Conservation (phyloP, 2,113 vertebrate species). For the Archocentrus centrarchus region DNA sequence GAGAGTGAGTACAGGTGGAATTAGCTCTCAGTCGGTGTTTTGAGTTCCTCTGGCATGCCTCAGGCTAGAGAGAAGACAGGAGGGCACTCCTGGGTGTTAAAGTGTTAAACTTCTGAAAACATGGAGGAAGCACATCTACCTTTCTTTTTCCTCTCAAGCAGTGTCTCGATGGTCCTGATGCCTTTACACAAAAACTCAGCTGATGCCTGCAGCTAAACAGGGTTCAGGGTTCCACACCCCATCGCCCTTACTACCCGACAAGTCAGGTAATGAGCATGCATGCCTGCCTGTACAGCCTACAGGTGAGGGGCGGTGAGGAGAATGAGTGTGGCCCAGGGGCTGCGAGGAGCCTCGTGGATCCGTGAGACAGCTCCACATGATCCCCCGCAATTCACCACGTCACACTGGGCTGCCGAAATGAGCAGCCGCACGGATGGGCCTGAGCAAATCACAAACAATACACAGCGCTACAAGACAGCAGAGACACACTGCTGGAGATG, state of each 20-base stretch:
- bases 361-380: constrained; percentile 7
- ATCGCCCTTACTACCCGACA: constrained; percentile 44
- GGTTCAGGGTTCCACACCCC: constrained; percentile 63
- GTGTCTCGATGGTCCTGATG: constrained; percentile 61
- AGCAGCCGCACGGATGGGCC: constrained; percentile 61
- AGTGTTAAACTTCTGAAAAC: constrained; percentile 73
- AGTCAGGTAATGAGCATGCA: constrained; percentile 64
- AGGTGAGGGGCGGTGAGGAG: constrained; percentile 53
- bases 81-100: constrained; percentile 67
- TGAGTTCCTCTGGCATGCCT: constrained; percentile 73
- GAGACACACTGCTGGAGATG: constrained; percentile 73
- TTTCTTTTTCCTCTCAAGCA: constrained; percentile 55
- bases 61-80: constrained; percentile 65
- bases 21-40: constrained; percentile 61
- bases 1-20: constrained; percentile 48
- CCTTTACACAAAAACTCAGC: constrained; percentile 59
- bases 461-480: constrained; percentile 61
- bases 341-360: constrained; percentile 16
- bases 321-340: constrained; percentile 63
- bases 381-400: constrained; percentile 45
- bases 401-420: constrained; percentile 68
- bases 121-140: constrained; percentile 66
- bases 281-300: constrained; percentile 25
- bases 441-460: constrained; percentile 72
- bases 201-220: constrained; percentile 72